These are phyloP conservation scores for Periphyllus acericola DNA, from an alignment of 2,888 invertebrate genomes.

Conservation along the genomic window DNA sequence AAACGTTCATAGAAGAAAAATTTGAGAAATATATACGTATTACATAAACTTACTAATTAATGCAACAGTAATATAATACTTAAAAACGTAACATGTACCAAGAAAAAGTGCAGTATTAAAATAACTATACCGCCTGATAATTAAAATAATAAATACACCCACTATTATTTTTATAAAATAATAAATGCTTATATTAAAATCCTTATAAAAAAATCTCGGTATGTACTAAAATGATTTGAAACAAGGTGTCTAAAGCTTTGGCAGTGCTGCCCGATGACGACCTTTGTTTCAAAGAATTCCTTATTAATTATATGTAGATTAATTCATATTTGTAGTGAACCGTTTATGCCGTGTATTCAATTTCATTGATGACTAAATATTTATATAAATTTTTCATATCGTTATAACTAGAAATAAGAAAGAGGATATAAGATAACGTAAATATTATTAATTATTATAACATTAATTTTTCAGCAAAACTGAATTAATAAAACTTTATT, in stretches of 20 bases:
- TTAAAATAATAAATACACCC: constrained; percentile 1
- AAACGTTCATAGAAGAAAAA: neutral
- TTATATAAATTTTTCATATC: constrained; percentile 1
- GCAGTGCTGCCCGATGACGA: constrained; percentile 24
- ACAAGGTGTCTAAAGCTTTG: constrained; percentile 11
- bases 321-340: constrained; percentile 38
- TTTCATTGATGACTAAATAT: constrained; percentile 21
- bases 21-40: neutral
- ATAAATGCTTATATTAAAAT: neutral
- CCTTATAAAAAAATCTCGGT: neutral
- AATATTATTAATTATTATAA: neutral
- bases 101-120: neutral
- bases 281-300: constrained; percentile 18
- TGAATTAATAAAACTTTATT: neutral
- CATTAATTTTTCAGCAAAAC: neutral
- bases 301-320: constrained; percentile 44
- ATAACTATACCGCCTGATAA: neutral
- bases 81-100: neutral
- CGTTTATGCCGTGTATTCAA: constrained; percentile 17
- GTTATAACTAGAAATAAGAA: neutral
- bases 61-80: neutral
- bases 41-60: neutral
- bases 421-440: neutral
- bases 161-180: constrained; percentile 6
- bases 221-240: constrained; percentile 25